Base-by-base conservation (phyloP, 2,113 vertebrate genomes). In the Heteronetta atricapilla region DNA sequence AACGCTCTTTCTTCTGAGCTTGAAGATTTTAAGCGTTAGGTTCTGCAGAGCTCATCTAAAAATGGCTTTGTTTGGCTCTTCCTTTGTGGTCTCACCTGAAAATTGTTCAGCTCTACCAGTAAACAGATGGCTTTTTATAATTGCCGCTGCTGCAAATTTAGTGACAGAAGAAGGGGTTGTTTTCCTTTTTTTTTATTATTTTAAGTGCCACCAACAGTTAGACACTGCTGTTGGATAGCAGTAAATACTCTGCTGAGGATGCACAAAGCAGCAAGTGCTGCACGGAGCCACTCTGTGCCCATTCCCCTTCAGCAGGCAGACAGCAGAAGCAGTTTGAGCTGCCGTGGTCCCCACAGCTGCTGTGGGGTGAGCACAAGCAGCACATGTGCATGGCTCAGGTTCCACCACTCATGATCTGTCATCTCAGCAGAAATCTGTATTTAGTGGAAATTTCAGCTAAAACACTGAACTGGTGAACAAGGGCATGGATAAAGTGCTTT, bases 41-140 rank as follows among this genome's bases (percentile, higher is more conserved):
- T 82, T 94, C 48, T 87, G 94, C 81, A 92, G 58, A 66, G 70
- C 86, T 93, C 83, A 93, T 93, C 93, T 92, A 63, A 96, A 74
- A 96, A 87, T 70, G 63, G 60, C 86, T 96, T 94, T 84, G 82
- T 86, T 94, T 87, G 78, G 66, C 44, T 96, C 89, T 77, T 95
- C 36, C 93, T 95, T 94, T 95, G 95, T 92, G 93, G 70, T 85
- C 67, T 92, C 93, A 96, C 94, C 92, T 94, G 74, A 90, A 94
- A 95, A 95, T 81, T 76, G 59, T 89, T 93, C 83, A n/a, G 44
- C 74, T 85, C 66, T 59, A 53, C 52, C 36, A 83, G 64, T 70
- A 87, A 94, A 94, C 95, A 97, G 95, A 96, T 96, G 96, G 94
- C 52, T 52, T 90, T 93, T 94, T 89, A 84, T 95, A 97, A 96